These are phyloP conservation scores for Tetropium fuscum DNA, from an alignment of 2,888 invertebrate species.

Conservation along the genomic window DNA sequence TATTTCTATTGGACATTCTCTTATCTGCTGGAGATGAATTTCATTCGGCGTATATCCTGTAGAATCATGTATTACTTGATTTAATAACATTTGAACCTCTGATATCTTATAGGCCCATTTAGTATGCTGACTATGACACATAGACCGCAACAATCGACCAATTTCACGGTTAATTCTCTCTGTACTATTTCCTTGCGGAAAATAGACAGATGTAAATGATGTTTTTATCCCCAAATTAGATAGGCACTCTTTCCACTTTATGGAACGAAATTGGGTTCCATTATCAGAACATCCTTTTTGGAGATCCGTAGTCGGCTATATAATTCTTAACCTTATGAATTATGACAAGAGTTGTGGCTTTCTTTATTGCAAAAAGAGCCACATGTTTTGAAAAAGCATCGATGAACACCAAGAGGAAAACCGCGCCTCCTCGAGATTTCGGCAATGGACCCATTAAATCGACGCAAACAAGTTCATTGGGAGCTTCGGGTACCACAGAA, in stretches of 20 bases:
- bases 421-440: not conserved
- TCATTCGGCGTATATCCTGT: not conserved
- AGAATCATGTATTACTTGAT: not conserved
- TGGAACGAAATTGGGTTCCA: not conserved
- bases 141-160: not conserved
- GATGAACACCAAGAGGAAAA: not conserved
- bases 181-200: not conserved
- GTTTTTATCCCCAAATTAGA: not conserved
- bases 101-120: not conserved
- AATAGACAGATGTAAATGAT: not conserved
- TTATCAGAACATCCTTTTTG: too few species aligned
- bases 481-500: not conserved
- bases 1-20: too few species aligned
- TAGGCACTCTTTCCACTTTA: not conserved
- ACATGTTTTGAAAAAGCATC: not conserved
- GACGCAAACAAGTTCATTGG: not conserved
- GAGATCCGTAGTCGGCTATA: too few species aligned
- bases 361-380: not conserved
- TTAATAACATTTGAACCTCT: not conserved
- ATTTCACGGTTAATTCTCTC: not conserved
- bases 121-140: not conserved
- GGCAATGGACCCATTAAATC: slow-evolving; percentile 1
- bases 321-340: too few species aligned
- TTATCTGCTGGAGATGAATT: not conserved
- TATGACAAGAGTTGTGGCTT: too few species aligned